Evolutionary conservation across 2,797 vertebrate species (phyloP).

Genomic region (Pipistrellus pipistrellus): DNA sequence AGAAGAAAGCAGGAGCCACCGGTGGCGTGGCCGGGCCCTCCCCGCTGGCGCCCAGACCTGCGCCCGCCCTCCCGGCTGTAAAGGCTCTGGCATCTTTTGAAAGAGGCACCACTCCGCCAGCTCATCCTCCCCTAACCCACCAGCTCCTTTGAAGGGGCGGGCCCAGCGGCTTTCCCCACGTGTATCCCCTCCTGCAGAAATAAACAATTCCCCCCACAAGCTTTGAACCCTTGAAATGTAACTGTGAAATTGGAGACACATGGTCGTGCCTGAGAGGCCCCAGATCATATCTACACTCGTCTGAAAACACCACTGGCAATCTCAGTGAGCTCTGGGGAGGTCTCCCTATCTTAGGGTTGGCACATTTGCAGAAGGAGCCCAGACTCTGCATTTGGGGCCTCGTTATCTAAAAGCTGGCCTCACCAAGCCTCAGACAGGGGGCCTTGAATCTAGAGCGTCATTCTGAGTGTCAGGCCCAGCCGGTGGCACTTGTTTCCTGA

Average conservation of each 20-base stretch:
- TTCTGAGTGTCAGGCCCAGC: not conserved
- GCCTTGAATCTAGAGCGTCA: not conserved
- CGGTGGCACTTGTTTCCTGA: not conserved
- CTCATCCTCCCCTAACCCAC: too few species aligned
- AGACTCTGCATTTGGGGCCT: not conserved
- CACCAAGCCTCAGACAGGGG: too few species aligned
- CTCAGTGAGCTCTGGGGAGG: not conserved
- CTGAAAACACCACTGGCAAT: not conserved
- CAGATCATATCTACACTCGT: not conserved
- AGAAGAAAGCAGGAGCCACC: not conserved
- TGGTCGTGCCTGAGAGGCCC: accelerated
- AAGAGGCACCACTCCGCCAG: not conserved
- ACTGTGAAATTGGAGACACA: constrained; percentile 27
- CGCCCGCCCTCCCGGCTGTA: accelerated
- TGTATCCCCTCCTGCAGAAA: not conserved
- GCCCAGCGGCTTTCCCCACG: not conserved
- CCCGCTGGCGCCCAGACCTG: not conserved
- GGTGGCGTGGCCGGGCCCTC: accelerated
- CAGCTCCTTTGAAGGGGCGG: not conserved
- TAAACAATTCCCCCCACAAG: constrained; percentile 27
- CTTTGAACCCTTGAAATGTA: not conserved
- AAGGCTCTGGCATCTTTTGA: not conserved
- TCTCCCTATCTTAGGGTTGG: not conserved
- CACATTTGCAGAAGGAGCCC: not conserved
- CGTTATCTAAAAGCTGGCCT: not conserved